Percentiles rank a stretch among this genome's conserved stretches.
phyloP scores from a whole-genome alignment of 1,140 invertebrate species.

The Hyles euphorbiae region DNA sequence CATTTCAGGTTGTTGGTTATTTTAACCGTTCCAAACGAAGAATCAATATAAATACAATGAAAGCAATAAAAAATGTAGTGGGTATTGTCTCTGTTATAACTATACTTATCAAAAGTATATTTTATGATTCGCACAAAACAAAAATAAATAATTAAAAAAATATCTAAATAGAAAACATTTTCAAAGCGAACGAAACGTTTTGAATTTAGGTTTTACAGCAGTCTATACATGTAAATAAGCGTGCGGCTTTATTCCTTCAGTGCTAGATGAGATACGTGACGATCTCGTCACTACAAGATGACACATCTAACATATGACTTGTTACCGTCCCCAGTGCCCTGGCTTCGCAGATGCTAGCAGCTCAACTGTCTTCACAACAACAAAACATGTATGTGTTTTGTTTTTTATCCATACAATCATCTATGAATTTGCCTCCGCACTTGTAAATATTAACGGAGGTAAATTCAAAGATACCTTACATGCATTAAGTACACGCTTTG shows the following conservation, averaged over 20 bases:
- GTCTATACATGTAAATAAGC: conserved; percentile 20
- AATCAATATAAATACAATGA: not conserved
- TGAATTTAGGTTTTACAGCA: no score
- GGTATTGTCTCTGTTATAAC: no score
- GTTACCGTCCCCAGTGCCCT: conserved; percentile 90
- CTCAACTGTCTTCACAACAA: conserved; percentile 91
- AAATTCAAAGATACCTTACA: conserved; percentile 60
- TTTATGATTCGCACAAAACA: not conserved
- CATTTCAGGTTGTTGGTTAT: no score
- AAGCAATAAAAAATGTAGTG: no score
- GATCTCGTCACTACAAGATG: conserved; percentile 6
- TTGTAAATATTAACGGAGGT: conserved; percentile 33
- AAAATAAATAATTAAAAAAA: not conserved
- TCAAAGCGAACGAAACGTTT: no score
- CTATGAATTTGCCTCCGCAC: conserved; percentile 49
- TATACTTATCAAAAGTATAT: no score
- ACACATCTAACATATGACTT: conserved; percentile 64
- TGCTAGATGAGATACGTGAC: conserved; percentile 14
- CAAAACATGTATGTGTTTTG: conserved; percentile 91
- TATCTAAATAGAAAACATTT: not conserved
- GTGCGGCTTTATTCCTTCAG: conserved; percentile 47
- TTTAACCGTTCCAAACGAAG: not conserved
- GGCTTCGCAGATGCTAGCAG: conserved; percentile 95
- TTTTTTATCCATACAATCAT: conserved; percentile 56
- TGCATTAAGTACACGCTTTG: conserved; percentile 69